Base-by-base conservation (phyloP, 2,888 invertebrate species). In the Meteorus cinctellus region DNA sequence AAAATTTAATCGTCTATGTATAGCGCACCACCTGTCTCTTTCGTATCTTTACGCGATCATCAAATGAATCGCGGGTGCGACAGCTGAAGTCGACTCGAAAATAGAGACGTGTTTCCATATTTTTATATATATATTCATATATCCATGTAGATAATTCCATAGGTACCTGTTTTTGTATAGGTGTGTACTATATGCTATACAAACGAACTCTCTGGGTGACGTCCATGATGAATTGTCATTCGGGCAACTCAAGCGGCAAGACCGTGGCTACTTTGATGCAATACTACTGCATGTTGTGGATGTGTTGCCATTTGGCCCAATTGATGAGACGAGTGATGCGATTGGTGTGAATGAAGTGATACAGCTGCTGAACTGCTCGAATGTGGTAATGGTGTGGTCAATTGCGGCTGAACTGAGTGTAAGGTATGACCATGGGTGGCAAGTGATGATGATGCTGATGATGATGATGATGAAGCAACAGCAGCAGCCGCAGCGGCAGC, bases 211-310 rank as follows among this genome's bases (percentile, higher is more conserved):
- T 80, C 77, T 80, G 77, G 78, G 65, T 75, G 76, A 74, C 74
- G 75, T 74, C 48, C 8, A 67, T 68, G 5, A 29, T 51, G 55
- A 16, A 51, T 24, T 70, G 59, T 24, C 45, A 34, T 65, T 45
- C n/a, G 24, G 77, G 79, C 78, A 48, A 19, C 74, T 88, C 84
- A 89, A 80, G 86, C 89, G 67, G 89, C 88, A 80, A 90, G 82
- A 68, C 89, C 89, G 76, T 89, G 89, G 73, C 87, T 84, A 74
- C 86, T 85, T 81, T 89, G 89, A 77, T 90, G 89, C 41, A 88
- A 80, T 36, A 87, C 80, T 75, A 84, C 83, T 16, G 84, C 83
- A 77, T 85, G 85, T 79, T 88, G 88, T 77, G 88, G 80, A 72
- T 80, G 88, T 31, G 84, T 29, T n/a, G 63, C 82, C 81, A 86